These are phyloP conservation scores for Rhinopomastus cyanomelas DNA, from an alignment of 2,113 vertebrate genomes.

Conservation along the genomic window DNA sequence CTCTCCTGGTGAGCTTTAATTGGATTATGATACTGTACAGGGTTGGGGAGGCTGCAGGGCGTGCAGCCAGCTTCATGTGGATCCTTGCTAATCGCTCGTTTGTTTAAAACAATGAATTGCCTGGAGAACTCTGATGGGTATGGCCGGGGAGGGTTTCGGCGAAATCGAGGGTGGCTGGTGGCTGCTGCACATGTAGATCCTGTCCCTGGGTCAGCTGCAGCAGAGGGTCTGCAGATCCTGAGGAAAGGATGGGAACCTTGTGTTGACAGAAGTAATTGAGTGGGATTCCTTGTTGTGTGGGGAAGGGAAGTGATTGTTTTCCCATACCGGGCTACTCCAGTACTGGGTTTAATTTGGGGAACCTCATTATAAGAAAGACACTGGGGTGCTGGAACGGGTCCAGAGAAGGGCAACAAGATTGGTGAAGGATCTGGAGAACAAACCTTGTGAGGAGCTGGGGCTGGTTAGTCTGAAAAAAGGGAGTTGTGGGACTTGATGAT, in stretches of 20 bases:
- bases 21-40: constrained; percentile 56
- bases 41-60: constrained; percentile 38
- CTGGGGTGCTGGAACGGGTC: too few relatives aligned
- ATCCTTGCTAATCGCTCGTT: constrained; percentile 49
- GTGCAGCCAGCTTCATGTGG: constrained; percentile 23
- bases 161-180: background rate
- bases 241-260: background rate
- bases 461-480: too few relatives aligned
- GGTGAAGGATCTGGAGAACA: too few relatives aligned
- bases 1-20: constrained; percentile 59
- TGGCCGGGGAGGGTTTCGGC: background rate
- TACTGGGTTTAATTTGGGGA: too few relatives aligned
- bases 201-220: background rate
- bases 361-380: too few relatives aligned
- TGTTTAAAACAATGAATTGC: constrained; percentile 31
- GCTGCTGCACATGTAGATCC: background rate
- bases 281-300: too few relatives aligned
- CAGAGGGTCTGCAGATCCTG: background rate
- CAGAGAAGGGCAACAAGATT: too few relatives aligned
- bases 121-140: background rate
- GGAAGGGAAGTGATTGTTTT: too few relatives aligned
- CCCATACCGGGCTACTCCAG: too few relatives aligned
- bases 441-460: too few relatives aligned
- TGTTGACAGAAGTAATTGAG: too few relatives aligned
- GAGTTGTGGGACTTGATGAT: too few relatives aligned